Base-by-base conservation (phyloP, 1,140 invertebrate species). In the Apocrypta bakeri region DNA sequence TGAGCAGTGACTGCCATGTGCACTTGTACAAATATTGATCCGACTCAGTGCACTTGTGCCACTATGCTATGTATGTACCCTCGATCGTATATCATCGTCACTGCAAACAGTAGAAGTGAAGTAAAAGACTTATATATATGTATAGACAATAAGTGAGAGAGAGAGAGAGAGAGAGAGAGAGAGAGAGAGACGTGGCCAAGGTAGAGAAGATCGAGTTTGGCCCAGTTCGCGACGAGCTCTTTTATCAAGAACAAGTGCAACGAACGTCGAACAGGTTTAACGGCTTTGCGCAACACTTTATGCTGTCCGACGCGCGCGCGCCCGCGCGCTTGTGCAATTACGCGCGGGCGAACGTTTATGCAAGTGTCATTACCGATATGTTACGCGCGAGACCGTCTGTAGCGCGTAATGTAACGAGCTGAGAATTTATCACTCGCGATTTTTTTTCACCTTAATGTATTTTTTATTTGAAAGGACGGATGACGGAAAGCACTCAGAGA, bases 251-350 rank as follows among this genome's bases (percentile, higher is more conserved):
- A 73, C 71, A 73, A 73, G 71, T 42, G 73, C 42, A 61, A 75
- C 27, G 27, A 75, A 21, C 37, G 33, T 21, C 71, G 21, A 42
- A 61, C 73, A 31, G 42, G 73, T 75, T 75, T 63, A 75, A 75
- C 73, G 33, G 48, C 48, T 75, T 75, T 75, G 73, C 73, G 73
- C 29, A 75, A 75, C 73, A 29, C 29, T 14, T 27, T 37, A n/a
- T 75, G 48, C 73, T 61, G 48, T 37, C 21, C n/a, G n/a, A n/a
- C 25, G 24, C 31, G 40, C 64, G 27, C 64, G 12, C 64, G 21
- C 24, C 8, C 4, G 3, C 24, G 14, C 8, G 9, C 71, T 48
- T 48, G 71, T 37, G 24, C 71, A 69, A 69, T 69, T 69, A 69
- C 37, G 31, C 71, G 29, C 68, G 29, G 29, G 27, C 25, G 24